phyloP scores from a whole-genome alignment of 2,113 vertebrate species.

The Silurus meridionalis region DNA sequence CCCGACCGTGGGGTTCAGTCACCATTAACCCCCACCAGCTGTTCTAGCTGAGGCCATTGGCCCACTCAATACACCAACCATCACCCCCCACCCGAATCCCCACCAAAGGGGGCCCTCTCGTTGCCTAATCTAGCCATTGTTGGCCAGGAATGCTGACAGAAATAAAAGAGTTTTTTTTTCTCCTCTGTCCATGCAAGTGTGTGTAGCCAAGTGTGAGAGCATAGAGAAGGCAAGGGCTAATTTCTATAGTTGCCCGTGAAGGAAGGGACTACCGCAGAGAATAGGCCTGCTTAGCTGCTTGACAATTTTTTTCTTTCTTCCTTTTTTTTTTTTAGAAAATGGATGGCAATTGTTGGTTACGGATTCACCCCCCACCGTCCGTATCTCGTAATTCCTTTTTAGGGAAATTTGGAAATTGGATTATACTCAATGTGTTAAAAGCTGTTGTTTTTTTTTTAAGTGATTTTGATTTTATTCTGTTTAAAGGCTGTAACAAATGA shows the following conservation, averaged over 20 bases:
- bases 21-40: constrained; percentile 99
- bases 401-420: constrained; percentile 51
- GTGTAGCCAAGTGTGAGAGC: constrained; percentile 99
- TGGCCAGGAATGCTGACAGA: constrained; percentile 99
- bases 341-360: constrained; percentile 71
- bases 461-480: constrained; percentile 25
- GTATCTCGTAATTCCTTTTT: constrained; percentile 57
- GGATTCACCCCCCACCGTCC: constrained; percentile 54
- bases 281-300: constrained; percentile 91
- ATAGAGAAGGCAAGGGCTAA: constrained; percentile 98
- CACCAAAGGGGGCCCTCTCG: constrained; percentile 97
- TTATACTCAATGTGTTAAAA: constrained; percentile 53
- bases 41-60: constrained; percentile 99
- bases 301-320: constrained; percentile 68
- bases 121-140: constrained; percentile 99
- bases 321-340: constrained; percentile 67
- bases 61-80: constrained; percentile 90
- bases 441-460: neutral
- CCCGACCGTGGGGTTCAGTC: constrained; percentile 98
- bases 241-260: constrained; percentile 99
- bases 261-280: constrained; percentile 86
- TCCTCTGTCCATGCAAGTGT: constrained; percentile 96
- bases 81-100: constrained; percentile 10
- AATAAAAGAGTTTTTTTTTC: constrained; percentile 96
- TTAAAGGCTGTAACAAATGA: constrained; percentile 40